These are phyloP conservation scores for Eulemur albifrons DNA, from an alignment of 2,797 vertebrate species.

Conservation along the genomic window DNA sequence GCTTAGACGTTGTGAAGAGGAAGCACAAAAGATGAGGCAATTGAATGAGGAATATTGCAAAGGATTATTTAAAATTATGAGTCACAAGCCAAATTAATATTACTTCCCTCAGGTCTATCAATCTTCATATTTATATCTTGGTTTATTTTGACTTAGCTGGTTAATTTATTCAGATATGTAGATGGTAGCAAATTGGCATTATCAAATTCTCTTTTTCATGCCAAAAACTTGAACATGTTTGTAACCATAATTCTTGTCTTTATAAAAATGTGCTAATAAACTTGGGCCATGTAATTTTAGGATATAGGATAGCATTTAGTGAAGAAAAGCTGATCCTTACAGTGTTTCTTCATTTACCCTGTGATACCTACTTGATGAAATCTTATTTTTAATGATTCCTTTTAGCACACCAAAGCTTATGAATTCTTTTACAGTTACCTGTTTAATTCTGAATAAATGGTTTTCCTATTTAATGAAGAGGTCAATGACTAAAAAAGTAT, in stretches of 20 bases:
- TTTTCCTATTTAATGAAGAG: not conserved
- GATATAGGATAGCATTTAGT: conserved; percentile 19
- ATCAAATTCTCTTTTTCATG: conserved; percentile 39
- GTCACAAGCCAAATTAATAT: conserved; percentile 41
- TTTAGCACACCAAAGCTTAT: not conserved
- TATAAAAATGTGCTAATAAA: not conserved
- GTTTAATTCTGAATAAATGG: conserved; percentile 41
- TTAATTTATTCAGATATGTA: conserved; percentile 2
- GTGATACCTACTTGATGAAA: not conserved
- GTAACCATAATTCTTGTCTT: not conserved
- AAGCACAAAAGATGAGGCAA: conserved; percentile 59
- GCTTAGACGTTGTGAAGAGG: conserved; percentile 50
- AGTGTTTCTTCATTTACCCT: not conserved
- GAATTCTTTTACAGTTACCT: conserved; percentile 1
- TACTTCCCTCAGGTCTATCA: not conserved
- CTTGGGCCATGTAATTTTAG: not conserved
- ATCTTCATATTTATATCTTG: not conserved
- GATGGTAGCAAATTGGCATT: conserved; percentile 1
- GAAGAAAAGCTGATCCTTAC: not conserved
- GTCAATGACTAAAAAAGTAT: not conserved
- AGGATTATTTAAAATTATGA: conserved; percentile 52
- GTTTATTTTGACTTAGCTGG: conserved; percentile 39
- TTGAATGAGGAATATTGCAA: conserved; percentile 42
- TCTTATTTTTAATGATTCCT: not conserved
- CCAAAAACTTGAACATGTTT: not conserved